phyloP scores from a whole-genome alignment of 2,113 vertebrate species.

The Athene cunicularia region DNA sequence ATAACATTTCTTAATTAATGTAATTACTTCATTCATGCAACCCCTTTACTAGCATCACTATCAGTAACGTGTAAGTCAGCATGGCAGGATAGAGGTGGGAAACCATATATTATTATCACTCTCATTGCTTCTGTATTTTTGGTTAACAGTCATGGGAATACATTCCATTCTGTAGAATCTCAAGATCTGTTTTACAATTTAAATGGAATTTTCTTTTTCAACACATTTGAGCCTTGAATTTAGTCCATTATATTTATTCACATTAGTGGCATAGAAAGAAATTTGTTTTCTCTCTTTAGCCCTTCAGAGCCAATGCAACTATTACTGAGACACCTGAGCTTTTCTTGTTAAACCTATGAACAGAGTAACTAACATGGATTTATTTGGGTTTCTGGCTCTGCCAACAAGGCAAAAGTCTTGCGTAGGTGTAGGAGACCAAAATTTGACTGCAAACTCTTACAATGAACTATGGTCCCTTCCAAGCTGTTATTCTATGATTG shows the following conservation, averaged over 20 bases:
- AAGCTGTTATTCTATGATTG: too few species aligned
- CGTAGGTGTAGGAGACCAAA: background rate
- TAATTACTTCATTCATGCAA: constrained; percentile 10
- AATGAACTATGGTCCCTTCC: background rate
- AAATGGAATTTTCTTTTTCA: background rate
- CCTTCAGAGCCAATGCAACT: background rate
- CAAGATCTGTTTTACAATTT: background rate
- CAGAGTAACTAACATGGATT: background rate
- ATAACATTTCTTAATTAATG: background rate
- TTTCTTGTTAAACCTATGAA: background rate
- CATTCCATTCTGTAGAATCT: background rate
- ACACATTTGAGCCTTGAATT: background rate
- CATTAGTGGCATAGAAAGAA: background rate
- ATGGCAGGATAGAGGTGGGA: background rate
- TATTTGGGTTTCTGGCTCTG: background rate
- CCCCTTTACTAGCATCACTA: background rate
- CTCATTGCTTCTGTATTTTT: background rate
- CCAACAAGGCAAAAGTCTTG: background rate
- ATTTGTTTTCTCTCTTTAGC: background rate
- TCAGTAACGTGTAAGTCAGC: background rate
- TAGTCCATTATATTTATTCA: background rate
- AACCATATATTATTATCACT: background rate
- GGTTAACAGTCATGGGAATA: background rate
- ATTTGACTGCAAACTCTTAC: background rate
- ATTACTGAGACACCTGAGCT: background rate